phyloP scores from a whole-genome alignment of 2,113 vertebrate species.

The Carlito syrichta region DNA sequence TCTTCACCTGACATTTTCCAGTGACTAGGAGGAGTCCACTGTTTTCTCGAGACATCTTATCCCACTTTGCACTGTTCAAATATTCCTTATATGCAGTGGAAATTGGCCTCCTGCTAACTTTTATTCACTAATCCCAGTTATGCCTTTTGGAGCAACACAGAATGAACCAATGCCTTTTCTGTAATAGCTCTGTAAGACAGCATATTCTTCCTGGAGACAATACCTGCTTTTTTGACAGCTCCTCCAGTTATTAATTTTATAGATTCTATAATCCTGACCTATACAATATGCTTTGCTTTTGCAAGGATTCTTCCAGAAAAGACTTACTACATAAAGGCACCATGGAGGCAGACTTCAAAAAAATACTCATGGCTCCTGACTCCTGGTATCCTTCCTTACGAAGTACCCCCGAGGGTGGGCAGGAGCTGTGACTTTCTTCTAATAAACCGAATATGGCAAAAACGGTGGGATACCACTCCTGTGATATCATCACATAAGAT shows the following conservation, averaged over 20 bases:
- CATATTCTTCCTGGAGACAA: not conserved
- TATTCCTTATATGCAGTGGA: not conserved
- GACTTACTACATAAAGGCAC: not conserved
- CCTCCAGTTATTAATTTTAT: not conserved
- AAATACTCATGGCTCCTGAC: not conserved
- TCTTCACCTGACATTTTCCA: not conserved
- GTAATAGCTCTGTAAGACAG: not conserved
- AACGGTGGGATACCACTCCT: not conserved
- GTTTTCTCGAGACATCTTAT: not conserved
- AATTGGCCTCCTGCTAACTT: not conserved
- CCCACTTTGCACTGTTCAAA: not conserved
- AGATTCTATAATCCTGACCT: not conserved
- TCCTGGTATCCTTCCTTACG: not conserved
- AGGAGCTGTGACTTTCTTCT: not conserved
- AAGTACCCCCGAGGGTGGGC: not conserved
- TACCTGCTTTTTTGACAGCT: not conserved
- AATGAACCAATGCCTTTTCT: not conserved
- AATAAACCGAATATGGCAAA: not conserved
- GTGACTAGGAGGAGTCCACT: not conserved
- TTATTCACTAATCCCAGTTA: not conserved
- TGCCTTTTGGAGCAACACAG: not conserved
- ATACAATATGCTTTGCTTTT: not conserved
- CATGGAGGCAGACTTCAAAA: not conserved
- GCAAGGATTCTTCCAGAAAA: not conserved
- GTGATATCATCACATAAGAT: not conserved